A percentile compares a stretch with the other conserved stretches of the same genome.
Conservation (phyloP, 30 jellyfish, hydroid and myxozoan species). For the Mastigias papua region DNA sequence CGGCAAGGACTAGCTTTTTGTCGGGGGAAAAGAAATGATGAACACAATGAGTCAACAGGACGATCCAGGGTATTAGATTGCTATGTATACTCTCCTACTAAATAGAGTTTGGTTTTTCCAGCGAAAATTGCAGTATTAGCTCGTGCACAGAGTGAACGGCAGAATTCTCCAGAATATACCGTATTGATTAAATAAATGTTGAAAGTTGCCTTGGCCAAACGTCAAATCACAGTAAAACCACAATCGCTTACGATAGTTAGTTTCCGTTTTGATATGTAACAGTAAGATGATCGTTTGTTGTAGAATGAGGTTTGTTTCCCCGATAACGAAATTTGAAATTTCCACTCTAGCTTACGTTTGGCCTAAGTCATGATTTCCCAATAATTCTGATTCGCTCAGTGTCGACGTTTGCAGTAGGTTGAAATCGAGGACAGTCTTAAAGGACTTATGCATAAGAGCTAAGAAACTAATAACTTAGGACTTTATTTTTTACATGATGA, state of each 20-base stretch:
- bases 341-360: not conserved
- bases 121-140: not conserved
- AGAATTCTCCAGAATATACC: no score
- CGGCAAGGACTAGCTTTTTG: not conserved
- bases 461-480: no score
- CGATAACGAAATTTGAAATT: not conserved
- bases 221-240: no score
- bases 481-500: no score
- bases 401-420: not conserved
- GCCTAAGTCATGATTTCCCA: not conserved
- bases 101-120: not conserved
- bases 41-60: conserved; percentile 63
- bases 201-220: no score
- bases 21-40: conserved; percentile 22
- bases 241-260: no score
- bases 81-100: not conserved
- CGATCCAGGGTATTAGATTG: conserved; percentile 70
- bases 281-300: no score
- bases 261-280: no score
- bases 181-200: no score
- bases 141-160: not conserved
- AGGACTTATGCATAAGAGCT: not conserved
- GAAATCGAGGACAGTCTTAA: no score
- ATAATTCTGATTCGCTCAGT: not conserved
- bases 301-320: no score